phyloP scores from a whole-genome alignment of 2,888 invertebrate genomes.

The Drosophila kokeensis region DNA sequence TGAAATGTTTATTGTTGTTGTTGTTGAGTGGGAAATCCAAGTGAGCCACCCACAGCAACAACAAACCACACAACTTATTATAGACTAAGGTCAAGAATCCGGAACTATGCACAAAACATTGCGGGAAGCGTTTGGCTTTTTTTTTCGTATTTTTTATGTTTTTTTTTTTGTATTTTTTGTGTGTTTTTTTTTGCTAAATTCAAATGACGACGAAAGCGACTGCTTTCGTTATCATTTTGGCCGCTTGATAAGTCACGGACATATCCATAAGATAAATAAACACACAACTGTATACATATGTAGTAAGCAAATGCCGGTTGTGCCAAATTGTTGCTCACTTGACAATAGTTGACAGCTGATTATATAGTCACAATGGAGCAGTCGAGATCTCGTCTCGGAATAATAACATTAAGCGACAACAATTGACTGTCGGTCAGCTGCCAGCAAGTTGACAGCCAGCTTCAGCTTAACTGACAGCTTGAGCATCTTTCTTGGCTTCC shows the following conservation, averaged over 20 bases:
- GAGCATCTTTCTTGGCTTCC: slow-evolving; percentile 28
- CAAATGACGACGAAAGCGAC: slow-evolving; percentile 50
- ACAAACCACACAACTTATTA: slow-evolving; percentile 51
- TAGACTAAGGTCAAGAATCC: slow-evolving; percentile 83
- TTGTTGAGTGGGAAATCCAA: slow-evolving; percentile 5
- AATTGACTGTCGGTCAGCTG: slow-evolving; percentile 57
- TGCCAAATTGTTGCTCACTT: slow-evolving; percentile 55
- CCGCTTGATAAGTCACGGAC: slow-evolving; percentile 75
- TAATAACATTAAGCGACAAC: slow-evolving; percentile 61
- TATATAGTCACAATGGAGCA: slow-evolving; percentile 55
- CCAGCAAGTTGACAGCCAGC: slow-evolving; percentile 24
- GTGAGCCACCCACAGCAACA: slow-evolving; percentile 3
- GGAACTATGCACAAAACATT: slow-evolving; percentile 60
- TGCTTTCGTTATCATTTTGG: slow-evolving; percentile 71
- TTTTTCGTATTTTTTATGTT: neutral
- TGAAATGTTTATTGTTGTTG: neutral
- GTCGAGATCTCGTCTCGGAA: slow-evolving; percentile 26
- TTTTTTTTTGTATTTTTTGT: neutral
- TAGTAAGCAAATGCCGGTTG: slow-evolving; percentile 23
- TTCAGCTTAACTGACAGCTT: slow-evolving; percentile 31
- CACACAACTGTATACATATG: slow-evolving; percentile 3
- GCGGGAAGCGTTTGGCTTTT: slow-evolving; percentile 52
- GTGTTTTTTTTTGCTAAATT: slow-evolving; percentile 52
- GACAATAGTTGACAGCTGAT: slow-evolving; percentile 35
- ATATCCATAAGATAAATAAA: slow-evolving; percentile 72